Evolutionary conservation across 2,797 vertebrate species (phyloP).

Genomic region (Intellagama lesueurii): DNA sequence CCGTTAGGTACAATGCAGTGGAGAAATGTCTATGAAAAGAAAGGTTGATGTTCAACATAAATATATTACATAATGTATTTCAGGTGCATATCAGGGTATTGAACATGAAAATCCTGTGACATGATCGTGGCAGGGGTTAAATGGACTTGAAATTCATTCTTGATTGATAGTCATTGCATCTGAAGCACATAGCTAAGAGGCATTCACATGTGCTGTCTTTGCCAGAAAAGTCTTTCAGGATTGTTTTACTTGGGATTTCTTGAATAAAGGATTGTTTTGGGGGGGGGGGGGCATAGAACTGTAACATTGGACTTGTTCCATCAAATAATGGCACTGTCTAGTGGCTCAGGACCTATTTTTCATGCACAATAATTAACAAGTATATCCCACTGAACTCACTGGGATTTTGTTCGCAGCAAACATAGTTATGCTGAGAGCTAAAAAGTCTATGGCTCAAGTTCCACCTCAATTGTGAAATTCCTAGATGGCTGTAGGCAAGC

Average conservation of each 20-base stretch:
- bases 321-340: not conserved
- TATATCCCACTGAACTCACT: not conserved
- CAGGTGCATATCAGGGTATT: no score
- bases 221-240: not conserved
- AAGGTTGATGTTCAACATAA: not conserved
- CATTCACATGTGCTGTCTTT: not conserved
- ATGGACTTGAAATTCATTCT: no score
- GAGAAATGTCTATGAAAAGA: no score
- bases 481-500: not conserved
- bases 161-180: no score
- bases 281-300: not conserved
- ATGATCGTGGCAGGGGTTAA: no score
- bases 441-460: not conserved
- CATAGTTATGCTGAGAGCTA: not conserved
- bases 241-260: not conserved
- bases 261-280: not conserved
- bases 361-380: not conserved
- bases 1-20: no score
- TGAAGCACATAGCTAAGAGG: no score
- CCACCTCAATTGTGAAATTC: not conserved
- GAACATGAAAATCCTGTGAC: no score
- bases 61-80: no score
- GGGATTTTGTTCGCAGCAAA: not conserved
- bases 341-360: not conserved
- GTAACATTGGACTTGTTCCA: not conserved